Base-by-base conservation (phyloP, 2,888 invertebrate species). In the Hydraecia micacea region DNA sequence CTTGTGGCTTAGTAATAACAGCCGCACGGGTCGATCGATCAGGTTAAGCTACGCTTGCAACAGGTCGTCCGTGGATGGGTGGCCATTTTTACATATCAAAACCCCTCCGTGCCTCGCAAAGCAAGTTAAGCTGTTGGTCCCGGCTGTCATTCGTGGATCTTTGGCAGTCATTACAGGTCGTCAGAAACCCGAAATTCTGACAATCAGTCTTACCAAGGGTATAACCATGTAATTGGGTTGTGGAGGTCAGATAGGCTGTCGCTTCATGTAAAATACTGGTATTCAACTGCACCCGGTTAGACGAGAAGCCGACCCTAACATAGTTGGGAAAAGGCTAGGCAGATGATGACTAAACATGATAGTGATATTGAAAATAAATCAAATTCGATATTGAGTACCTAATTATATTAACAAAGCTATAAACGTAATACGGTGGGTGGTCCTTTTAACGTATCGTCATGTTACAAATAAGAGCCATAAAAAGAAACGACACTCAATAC, bases 351-450 rank as follows among this genome's bases (percentile, higher is more conserved):
- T 11, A n/a, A n/a, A 63, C 13, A 7, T 49, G 46, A 21, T 21
- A 32, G 7, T 32, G 1, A 28, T 68, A 28, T 21, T 7, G 25
- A 25, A 46, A 52, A 73, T 62, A 86, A 79, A 72, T 76, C 58
- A 58, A 70, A 66, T 77, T 39, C 39, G 39, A 75, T 73, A 83
- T 81, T 80, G 66, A 82, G 75, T 79, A 81, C 73, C 65, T 90
- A 87, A 91, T 91, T 89, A 86, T 88, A 89, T 87, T 87, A 86
- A 89, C 86, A 86, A 86, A 85, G 80, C 75, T 75, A 86, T 87
- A 89, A 89, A 90, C 77, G 80, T 77, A 81, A 86, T 86, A 52
- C 89, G 58, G 86, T 90, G 90, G 91, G 91, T 90, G 91, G 90
- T 89, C 90, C 81, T 60, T 84, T 86, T 85, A 76, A 84, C 77